phyloP scores from a whole-genome alignment of 2,888 invertebrate species.

The Orthosia gothica region DNA sequence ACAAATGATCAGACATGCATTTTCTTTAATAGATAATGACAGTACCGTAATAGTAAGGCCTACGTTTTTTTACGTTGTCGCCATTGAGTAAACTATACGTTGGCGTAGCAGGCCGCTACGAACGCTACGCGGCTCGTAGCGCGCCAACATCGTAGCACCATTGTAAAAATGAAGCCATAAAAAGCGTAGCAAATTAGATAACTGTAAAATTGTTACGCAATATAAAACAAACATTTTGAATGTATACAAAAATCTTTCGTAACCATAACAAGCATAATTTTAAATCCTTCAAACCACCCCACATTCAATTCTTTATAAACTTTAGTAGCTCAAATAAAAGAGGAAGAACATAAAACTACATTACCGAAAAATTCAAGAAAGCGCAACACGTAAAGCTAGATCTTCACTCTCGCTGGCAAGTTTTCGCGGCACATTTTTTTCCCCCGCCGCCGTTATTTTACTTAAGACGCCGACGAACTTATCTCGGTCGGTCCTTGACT shows the following conservation, averaged over 20 bases:
- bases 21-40: not conserved
- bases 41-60: constrained; percentile 7
- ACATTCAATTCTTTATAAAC: constrained; percentile 36
- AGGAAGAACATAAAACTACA: constrained; percentile 73
- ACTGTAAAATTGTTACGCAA: not conserved
- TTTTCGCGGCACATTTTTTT: constrained; percentile 87
- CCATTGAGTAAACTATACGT: constrained; percentile 44
- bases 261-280: constrained; percentile 1
- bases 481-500: constrained; percentile 91
- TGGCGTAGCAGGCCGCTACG: constrained; percentile 75
- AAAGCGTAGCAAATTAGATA: constrained; percentile 23
- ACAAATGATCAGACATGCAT: not conserved
- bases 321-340: constrained; percentile 61
- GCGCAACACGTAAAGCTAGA: constrained; percentile 87
- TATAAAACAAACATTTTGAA: not conserved
- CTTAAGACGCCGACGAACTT: constrained; percentile 90
- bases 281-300: constrained; percentile 40
- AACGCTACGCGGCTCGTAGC: constrained; percentile 76
- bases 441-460: constrained; percentile 88
- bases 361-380: constrained; percentile 75
- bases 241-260: not conserved
- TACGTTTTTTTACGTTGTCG: constrained; percentile 44
- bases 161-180: constrained; percentile 34
- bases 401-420: constrained; percentile 88
- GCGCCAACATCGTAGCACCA: constrained; percentile 49